Conservation (phyloP, 1,140 invertebrate species). For the Nebria ingens region DNA sequence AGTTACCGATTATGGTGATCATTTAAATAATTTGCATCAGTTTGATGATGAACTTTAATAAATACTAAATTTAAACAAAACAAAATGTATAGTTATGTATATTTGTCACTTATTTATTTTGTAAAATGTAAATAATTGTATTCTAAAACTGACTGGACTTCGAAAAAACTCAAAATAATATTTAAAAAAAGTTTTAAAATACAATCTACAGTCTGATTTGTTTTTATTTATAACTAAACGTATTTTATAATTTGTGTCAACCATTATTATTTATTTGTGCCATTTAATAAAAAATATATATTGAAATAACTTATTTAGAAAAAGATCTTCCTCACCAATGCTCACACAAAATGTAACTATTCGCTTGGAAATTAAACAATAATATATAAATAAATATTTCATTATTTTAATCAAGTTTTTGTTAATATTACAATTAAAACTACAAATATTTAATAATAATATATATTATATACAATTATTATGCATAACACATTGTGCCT, state of each 20-base stretch:
- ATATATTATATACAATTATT: slow-evolving; percentile 1
- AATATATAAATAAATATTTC: slow-evolving; percentile 10
- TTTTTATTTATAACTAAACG: too few relatives aligned
- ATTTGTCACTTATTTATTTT: too few relatives aligned
- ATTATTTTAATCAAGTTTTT: not conserved
- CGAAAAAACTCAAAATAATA: too few relatives aligned
- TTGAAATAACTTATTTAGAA: not conserved
- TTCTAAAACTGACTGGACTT: too few relatives aligned
- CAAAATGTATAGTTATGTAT: too few relatives aligned
- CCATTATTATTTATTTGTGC: not conserved
- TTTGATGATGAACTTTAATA: slow-evolving; percentile 72
- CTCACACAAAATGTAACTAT: too few relatives aligned
- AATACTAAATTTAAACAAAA: too few relatives aligned
- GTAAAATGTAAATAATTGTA: too few relatives aligned
- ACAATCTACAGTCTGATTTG: too few relatives aligned
- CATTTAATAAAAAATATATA: not conserved
- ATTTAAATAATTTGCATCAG: slow-evolving; percentile 68
- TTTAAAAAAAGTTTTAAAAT: too few relatives aligned
- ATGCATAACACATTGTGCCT: slow-evolving; percentile 2
- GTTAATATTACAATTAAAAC: not conserved
- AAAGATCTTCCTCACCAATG: not conserved
- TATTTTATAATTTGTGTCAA: too few relatives aligned
- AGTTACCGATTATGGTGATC: slow-evolving; percentile 90
- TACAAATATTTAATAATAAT: not conserved
- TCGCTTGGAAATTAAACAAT: not conserved